phyloP scores from a whole-genome alignment of 2,888 invertebrate species.

The Tiphia femorata region DNA sequence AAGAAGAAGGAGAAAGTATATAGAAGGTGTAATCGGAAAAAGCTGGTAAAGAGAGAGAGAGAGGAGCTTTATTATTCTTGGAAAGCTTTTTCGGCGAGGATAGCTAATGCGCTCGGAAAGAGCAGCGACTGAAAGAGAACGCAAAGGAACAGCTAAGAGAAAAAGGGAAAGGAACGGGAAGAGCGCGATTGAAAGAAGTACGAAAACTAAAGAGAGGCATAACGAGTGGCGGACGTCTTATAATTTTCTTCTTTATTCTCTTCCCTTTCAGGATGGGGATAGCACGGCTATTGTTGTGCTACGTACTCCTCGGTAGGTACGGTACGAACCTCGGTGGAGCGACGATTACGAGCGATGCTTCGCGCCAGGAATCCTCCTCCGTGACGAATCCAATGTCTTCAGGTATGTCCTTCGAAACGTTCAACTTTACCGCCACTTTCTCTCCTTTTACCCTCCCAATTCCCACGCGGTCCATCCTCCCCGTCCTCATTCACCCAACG shows the following conservation, averaged over 20 bases:
- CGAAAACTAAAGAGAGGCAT: background rate
- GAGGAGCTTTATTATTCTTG: too few relatives aligned
- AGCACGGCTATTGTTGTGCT: conserved; percentile 66
- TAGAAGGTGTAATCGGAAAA: background rate
- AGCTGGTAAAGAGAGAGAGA: background rate
- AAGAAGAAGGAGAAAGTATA: background rate
- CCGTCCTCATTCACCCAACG: too few relatives aligned
- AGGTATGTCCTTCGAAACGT: conserved; percentile 25
- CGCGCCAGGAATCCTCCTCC: conserved; percentile 51
- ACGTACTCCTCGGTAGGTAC: conserved; percentile 64
- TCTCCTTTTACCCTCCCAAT: too few relatives aligned
- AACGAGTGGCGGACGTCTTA: too few relatives aligned
- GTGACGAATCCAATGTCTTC: conserved; percentile 46
- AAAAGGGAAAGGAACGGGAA: background rate
- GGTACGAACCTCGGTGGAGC: conserved; percentile 57
- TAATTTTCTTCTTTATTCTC: too few relatives aligned
- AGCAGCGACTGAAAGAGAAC: background rate
- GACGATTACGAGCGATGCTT: conserved; percentile 59
- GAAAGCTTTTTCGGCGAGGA: too few relatives aligned
- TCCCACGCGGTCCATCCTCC: too few relatives aligned
- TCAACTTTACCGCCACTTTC: background rate
- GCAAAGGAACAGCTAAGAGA: background rate
- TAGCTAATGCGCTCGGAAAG: too few relatives aligned
- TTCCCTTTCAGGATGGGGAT: conserved; percentile 65
- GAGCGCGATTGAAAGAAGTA: background rate